Percentiles rank a stretch among this genome's conserved stretches.
These are phyloP conservation scores for Erethizon dorsatum DNA, from an alignment of 2,797 vertebrate species.

Conservation along the genomic window DNA sequence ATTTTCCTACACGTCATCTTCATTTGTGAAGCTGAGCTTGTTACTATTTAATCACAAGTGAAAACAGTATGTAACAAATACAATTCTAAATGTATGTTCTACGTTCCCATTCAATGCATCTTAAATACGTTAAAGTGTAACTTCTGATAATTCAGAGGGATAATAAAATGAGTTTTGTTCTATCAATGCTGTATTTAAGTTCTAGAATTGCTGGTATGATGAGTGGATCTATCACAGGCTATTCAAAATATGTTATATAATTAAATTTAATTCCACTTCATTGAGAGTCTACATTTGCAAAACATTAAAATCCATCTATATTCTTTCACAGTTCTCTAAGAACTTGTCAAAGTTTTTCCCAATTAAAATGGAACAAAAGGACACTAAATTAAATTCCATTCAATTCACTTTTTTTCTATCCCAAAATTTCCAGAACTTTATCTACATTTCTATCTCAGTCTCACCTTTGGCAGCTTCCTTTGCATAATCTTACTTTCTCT, in stretches of 20 bases:
- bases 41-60: neutral
- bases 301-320: neutral
- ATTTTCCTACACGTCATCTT: neutral
- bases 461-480: neutral
- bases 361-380: neutral
- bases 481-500: neutral
- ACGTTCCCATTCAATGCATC: neutral
- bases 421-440: neutral
- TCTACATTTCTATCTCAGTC: neutral
- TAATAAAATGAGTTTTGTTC: neutral
- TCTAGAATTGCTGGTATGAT: neutral
- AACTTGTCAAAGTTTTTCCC: neutral
- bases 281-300: neutral
- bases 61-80: neutral
- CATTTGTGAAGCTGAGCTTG: neutral
- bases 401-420: neutral
- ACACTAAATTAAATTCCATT: neutral
- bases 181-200: neutral
- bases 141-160: neutral
- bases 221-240: neutral
- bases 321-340: neutral
- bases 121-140: neutral
- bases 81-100: neutral
- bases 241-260: neutral
- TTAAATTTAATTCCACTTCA: neutral